Evolutionary conservation across 2,797 vertebrate species (phyloP).

Genomic region (Sphaeramia orbicularis): DNA sequence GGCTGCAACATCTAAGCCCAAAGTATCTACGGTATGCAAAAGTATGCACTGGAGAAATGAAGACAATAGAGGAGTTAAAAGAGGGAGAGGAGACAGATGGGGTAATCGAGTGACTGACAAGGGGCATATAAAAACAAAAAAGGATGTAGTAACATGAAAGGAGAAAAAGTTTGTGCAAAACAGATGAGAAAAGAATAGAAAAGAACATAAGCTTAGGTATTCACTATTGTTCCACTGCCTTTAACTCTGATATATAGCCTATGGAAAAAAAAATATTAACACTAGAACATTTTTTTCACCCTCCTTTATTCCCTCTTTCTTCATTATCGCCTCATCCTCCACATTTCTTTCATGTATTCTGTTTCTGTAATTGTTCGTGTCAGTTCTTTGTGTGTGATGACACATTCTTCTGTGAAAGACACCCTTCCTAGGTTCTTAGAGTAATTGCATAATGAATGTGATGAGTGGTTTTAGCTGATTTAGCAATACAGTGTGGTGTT

Average conservation of each 20-base stretch:
- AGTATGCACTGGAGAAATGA: constrained; percentile 3
- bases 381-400: constrained; percentile 39
- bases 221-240: constrained; percentile 31
- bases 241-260: constrained; percentile 25
- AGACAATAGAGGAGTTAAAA: constrained; percentile 21
- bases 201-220: constrained; percentile 8
- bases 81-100: constrained; percentile 16
- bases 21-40: constrained; percentile 1
- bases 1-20: not conserved
- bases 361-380: constrained; percentile 40
- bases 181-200: constrained; percentile 4
- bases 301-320: not conserved
- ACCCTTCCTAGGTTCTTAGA: constrained; percentile 10
- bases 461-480: constrained; percentile 27
- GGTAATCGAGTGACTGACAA: constrained; percentile 7
- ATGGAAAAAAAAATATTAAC: constrained; percentile 32
- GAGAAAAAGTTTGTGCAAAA: not conserved
- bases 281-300: constrained; percentile 17
- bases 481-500: constrained; percentile 6
- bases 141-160: not conserved
- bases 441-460: constrained; percentile 36
- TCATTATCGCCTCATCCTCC: constrained; percentile 22
- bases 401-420: constrained; percentile 31
- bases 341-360: constrained; percentile 21
- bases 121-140: constrained; percentile 19